phyloP scores from a whole-genome alignment of 2,113 vertebrate species.

The Alligator sinensis region DNA sequence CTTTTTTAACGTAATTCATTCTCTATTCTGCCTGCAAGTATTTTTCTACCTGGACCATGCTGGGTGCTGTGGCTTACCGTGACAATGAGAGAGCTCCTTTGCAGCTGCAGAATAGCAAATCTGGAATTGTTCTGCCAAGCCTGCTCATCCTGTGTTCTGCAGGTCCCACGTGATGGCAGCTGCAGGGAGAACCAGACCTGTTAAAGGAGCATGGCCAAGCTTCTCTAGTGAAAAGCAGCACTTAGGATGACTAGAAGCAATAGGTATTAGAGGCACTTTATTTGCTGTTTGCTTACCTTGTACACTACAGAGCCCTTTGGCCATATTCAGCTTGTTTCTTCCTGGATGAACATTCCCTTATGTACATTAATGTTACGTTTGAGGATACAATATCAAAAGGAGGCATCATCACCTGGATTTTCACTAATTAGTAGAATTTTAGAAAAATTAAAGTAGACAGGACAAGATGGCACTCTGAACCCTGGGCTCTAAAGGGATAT shows the following conservation, averaged over 20 bases:
- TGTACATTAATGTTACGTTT: background rate
- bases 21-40: conserved; percentile 15
- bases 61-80: background rate
- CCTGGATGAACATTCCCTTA: background rate
- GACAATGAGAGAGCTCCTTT: background rate
- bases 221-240: background rate
- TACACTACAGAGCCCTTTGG: background rate
- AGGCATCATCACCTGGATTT: background rate
- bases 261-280: background rate
- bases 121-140: background rate
- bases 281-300: conserved; percentile 10
- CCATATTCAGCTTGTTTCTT: background rate
- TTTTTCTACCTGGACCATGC: background rate
- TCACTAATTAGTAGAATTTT: background rate
- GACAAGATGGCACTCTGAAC: background rate
- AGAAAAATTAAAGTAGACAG: background rate
- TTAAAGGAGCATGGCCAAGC: background rate
- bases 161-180: background rate
- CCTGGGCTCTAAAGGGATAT: background rate
- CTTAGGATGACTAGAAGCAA: background rate
- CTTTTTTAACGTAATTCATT: background rate
- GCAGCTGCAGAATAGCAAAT: background rate
- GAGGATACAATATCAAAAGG: background rate
- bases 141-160: background rate
- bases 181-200: background rate